Base-by-base conservation (phyloP, 1,140 invertebrate species). In the Conus ventricosus region DNA sequence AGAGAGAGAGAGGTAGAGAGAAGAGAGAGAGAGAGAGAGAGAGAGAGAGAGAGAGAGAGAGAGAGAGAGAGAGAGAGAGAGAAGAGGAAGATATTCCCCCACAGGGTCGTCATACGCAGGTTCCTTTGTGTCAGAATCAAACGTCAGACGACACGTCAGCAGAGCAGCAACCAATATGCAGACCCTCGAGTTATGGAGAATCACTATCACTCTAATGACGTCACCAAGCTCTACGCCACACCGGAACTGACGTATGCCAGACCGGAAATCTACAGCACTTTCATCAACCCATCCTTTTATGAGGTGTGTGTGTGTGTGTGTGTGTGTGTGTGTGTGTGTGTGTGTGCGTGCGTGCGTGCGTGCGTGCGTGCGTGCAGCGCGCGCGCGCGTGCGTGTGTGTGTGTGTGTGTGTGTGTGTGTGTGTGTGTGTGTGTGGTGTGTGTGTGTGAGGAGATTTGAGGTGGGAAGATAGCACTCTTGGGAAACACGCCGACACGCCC, bases 231-330 rank as follows among this genome's bases (percentile, higher is more conserved):
- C 20, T 87, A 87, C 71, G 87, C 81, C 51, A 88, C 55, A 20
- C 81, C 80, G 20, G 82, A 84, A 51, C 11, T 84, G 25, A 88
- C 81, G 20, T 75, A 83, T 55, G 63, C 80, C 67, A 84, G 55
- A 54, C 87, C 87, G 4, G 60, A 88, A 51, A 88, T 88, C 67
- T 88, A 88, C 87, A 88, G 87, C 67, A 88, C 87, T 5, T 88
- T 88, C 82, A 88, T 88, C 87, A 88, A 88, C 81, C 87, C 87
- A 10, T 54, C 81, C 27, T 88, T 88, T 71, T 88, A 88, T 71
- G 87, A 88, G 82, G 87, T 60, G 20, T 20, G 71, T 20, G 71
- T 5, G 8, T 60, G 8, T 8, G 57, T 60, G 15, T 0, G 8
- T 8, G 57, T 4, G 4, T 60, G 20, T 5, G 6, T 7, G 71